A percentile compares a stretch with the other conserved stretches of the same genome.
These are phyloP conservation scores for Phalanger gymnotis DNA, from an alignment of 2,797 vertebrate genomes.

Conservation along the genomic window DNA sequence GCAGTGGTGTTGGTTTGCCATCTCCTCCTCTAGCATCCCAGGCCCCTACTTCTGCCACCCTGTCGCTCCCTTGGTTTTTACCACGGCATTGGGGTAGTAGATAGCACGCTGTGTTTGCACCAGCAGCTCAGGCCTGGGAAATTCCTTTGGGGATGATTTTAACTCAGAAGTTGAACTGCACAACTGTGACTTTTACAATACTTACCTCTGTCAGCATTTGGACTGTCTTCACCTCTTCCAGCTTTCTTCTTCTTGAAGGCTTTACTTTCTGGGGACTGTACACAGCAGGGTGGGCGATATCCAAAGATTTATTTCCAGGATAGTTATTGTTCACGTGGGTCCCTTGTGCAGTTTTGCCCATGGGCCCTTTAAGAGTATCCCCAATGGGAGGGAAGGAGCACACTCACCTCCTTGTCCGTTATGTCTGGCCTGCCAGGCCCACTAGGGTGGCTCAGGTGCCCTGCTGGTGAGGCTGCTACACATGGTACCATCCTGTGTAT, in stretches of 20 bases:
- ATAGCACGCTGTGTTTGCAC: not conserved
- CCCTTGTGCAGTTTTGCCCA: conserved; percentile 23
- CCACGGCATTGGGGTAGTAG: not conserved
- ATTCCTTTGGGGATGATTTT: conserved; percentile 32
- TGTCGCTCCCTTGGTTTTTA: conserved; percentile 22
- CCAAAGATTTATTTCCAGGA: conserved; percentile 41
- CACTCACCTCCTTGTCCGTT: too few relatives aligned
- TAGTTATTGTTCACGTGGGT: conserved; percentile 16
- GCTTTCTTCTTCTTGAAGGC: not conserved
- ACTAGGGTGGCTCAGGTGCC: not conserved
- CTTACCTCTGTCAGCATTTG: conserved; percentile 12
- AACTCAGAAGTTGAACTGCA: conserved; percentile 50
- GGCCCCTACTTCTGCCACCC: not conserved
- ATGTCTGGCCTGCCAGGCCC: too few relatives aligned
- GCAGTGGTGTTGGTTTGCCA: conserved; percentile 25
- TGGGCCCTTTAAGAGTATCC: conserved; percentile 19
- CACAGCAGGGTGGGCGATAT: not conserved
- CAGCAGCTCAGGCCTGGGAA: conserved; percentile 14
- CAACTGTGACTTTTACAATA: not conserved
- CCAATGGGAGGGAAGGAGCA: not conserved
- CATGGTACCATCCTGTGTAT: not conserved
- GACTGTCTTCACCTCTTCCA: conserved; percentile 41
- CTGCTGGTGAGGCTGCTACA: not conserved
- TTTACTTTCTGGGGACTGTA: too few relatives aligned
- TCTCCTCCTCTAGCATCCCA: not conserved